Evolutionary conservation across 2,797 vertebrate genomes (phyloP).

Genomic region (Austrolebias charrua): DNA sequence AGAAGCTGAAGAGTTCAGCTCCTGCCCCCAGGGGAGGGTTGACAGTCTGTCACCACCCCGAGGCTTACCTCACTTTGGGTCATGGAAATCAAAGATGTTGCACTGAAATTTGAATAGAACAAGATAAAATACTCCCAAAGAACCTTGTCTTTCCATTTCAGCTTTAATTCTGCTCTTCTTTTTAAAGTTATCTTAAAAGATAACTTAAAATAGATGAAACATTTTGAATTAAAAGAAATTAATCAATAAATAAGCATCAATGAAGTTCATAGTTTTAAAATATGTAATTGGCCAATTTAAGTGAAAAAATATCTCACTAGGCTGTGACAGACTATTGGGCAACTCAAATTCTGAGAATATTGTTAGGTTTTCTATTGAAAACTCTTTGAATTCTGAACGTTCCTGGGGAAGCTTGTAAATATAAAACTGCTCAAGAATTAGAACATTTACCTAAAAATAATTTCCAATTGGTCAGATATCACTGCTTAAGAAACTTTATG

Average conservation of each 20-base stretch:
- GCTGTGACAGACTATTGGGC: too few relatives aligned
- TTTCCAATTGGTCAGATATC: too few relatives aligned
- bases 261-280: slow-evolving; percentile 21
- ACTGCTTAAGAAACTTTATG: too few relatives aligned
- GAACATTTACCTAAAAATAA: too few relatives aligned
- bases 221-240: slow-evolving; percentile 48
- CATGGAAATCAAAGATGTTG: slow-evolving; percentile 78
- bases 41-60: slow-evolving; percentile 78
- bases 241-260: slow-evolving; percentile 25
- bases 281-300: too few relatives aligned
- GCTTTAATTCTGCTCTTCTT: slow-evolving; percentile 53
- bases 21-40: slow-evolving; percentile 77
- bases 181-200: too few relatives aligned
- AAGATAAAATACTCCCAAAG: slow-evolving; percentile 60
- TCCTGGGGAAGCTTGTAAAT: too few relatives aligned
- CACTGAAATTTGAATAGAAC: slow-evolving; percentile 75
- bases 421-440: too few relatives aligned
- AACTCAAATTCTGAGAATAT: too few relatives aligned
- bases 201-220: slow-evolving; percentile 6
- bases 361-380: too few relatives aligned
- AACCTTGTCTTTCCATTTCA: slow-evolving; percentile 22
- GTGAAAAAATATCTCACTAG: too few relatives aligned
- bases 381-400: too few relatives aligned
- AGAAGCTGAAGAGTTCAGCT: slow-evolving; percentile 72
- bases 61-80: slow-evolving; percentile 78